Percentiles rank a stretch among this genome's conserved stretches.
phyloP scores from a whole-genome alignment of 2,113 vertebrate species.

The Ptyas mucosa region DNA sequence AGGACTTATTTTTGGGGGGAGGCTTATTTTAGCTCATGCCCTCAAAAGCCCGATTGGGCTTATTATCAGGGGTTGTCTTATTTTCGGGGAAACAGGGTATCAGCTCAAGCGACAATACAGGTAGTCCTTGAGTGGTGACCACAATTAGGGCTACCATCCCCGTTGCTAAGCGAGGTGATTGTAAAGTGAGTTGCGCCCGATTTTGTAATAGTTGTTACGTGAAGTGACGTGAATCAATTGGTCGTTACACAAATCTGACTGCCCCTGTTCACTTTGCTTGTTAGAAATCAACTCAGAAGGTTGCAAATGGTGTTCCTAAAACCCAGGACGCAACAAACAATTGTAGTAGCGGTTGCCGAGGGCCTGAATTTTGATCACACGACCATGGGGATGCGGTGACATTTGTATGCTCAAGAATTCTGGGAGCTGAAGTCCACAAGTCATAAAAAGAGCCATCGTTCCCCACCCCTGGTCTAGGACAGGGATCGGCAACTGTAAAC shows the following conservation, averaged over 20 bases:
- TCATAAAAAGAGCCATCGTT: too few relatives aligned
- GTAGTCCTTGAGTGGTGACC: neutral
- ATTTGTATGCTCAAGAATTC: neutral
- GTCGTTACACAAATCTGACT: neutral
- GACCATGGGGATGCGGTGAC: neutral
- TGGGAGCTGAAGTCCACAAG: too few relatives aligned
- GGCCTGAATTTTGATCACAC: neutral
- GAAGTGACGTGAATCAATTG: neutral
- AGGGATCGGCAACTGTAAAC: too few relatives aligned
- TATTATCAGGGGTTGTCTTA: too few relatives aligned
- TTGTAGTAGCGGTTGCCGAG: neutral
- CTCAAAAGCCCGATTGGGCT: too few relatives aligned
- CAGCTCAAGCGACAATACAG: neutral
- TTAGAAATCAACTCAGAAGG: neutral
- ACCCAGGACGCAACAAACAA: neutral
- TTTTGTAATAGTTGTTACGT: neutral
- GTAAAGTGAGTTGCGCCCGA: neutral
- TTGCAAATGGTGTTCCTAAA: neutral
- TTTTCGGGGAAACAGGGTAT: neutral
- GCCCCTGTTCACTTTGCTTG: neutral
- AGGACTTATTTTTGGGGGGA: too few relatives aligned
- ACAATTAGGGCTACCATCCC: neutral
- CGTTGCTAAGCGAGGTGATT: neutral
- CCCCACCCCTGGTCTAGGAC: too few relatives aligned
- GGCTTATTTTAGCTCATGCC: too few relatives aligned